These are phyloP conservation scores for Thryonomys swinderianus DNA, from an alignment of 2,113 vertebrate genomes.

Conservation along the genomic window DNA sequence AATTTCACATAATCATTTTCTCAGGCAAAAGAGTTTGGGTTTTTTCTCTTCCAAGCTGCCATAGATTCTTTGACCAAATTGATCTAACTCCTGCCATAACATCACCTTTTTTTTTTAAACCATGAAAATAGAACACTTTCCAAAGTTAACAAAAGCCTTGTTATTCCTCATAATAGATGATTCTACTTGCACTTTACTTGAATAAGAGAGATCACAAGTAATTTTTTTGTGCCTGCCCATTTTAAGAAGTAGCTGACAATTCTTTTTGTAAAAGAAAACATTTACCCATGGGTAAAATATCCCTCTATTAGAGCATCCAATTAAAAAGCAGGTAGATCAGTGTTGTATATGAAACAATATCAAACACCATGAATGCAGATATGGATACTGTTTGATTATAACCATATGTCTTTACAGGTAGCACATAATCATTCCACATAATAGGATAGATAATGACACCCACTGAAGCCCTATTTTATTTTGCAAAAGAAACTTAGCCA, in stretches of 20 bases:
- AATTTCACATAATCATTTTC: neutral
- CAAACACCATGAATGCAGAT: neutral
- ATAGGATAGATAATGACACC: neutral
- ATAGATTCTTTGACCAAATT: neutral
- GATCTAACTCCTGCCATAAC: neutral
- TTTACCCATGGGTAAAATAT: neutral
- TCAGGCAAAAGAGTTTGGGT: neutral
- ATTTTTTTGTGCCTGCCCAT: slow-evolving; percentile 24
- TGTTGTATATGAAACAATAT: neutral
- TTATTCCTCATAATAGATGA: slow-evolving; percentile 12
- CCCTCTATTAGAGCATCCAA: neutral
- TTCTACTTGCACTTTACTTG: slow-evolving; percentile 9
- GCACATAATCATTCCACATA: neutral
- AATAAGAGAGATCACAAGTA: neutral
- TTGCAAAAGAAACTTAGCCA: neutral
- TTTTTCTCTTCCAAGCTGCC: neutral
- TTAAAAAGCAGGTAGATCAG: neutral
- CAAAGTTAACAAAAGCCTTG: neutral
- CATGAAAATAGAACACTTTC: neutral
- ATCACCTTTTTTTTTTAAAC: neutral
- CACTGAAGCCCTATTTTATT: neutral
- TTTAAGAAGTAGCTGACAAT: neutral
- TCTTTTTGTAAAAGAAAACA: slow-evolving; percentile 8
- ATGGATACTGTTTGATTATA: neutral
- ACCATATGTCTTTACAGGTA: neutral